Base-by-base conservation (phyloP, 2,888 invertebrate genomes). In the Julus scanicus region DNA sequence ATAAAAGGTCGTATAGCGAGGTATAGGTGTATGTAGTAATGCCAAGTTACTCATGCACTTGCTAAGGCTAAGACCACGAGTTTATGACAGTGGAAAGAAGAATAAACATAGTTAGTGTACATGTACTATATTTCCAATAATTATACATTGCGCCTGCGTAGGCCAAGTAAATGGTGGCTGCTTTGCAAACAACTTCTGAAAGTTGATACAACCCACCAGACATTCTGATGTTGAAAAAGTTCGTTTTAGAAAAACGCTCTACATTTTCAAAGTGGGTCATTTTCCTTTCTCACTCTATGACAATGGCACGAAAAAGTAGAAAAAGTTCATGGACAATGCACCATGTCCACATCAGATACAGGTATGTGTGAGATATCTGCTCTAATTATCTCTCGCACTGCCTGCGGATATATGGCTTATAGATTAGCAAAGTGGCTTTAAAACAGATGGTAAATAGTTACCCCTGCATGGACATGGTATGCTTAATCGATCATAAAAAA, bases 211-310 rank as follows among this genome's bases (percentile, higher is more conserved):
- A 9, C 29, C 20, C 13, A 13, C 15, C 11, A 29, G 80, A 80
- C 2, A 37, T 37, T 80, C 20, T 37, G 80, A 80, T 8, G 80
- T 5, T 37, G 29, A 80, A 80, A 80, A 80, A 80, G 13, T 80
- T 13, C 80, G 9, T 37, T 29, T 29, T n/a, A n/a, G n/a, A 37
- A 80, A 80, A 80, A 29, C 37, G 20, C 80, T 80, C 20, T 80
- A 80, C 11, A 80, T 80, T 37, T 80, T 20, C 13, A 37, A 71
- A 80, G 80, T 80, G 80, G 80, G 80, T 80, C 80, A 80, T 80
- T 80, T 80, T 80, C 80, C 80, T 80, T 80, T 80, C 80, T 80
- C 80, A 80, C 37, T 80, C 37, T 20, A 80, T 80, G 80, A 80
- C 80, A 80, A 80, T 80, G 80, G 80, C 80, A 80, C 80, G 37